These are phyloP conservation scores for Aspidiotus destructor DNA, from an alignment of 2,888 invertebrate species.

Conservation along the genomic window DNA sequence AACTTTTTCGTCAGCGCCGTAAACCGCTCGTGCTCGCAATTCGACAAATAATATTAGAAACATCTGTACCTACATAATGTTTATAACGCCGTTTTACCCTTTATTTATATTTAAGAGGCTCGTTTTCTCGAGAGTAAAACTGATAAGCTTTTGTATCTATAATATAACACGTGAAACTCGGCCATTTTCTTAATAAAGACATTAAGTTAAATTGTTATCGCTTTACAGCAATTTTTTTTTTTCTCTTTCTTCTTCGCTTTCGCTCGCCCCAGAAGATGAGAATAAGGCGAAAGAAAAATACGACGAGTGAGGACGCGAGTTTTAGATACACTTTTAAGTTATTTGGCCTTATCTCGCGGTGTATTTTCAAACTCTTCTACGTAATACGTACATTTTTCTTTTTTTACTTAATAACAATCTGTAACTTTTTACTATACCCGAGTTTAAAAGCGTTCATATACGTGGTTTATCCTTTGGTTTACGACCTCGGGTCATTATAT, in stretches of 20 bases:
- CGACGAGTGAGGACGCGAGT: background rate
- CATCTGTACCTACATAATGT: conserved; percentile 4
- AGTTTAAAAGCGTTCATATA: background rate
- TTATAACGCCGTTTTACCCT: background rate
- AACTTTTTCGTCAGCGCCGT: too few species aligned
- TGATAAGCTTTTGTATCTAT: background rate
- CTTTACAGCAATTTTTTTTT: background rate
- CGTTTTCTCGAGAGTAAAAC: background rate
- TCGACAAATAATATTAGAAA: conserved; percentile 1
- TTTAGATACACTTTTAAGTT: background rate
- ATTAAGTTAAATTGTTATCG: conserved; percentile 14
- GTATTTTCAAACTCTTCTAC: background rate
- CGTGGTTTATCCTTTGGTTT: background rate
- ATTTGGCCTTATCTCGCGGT: background rate
- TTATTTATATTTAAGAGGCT: conserved; percentile 4
- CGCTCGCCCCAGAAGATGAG: background rate
- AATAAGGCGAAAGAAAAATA: background rate
- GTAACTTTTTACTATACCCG: background rate
- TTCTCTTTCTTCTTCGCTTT: background rate
- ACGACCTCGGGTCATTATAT: background rate
- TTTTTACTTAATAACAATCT: background rate
- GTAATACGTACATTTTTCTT: background rate
- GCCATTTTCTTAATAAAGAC: conserved; percentile 18
- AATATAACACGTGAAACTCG: background rate
- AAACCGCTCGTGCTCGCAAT: background rate